Base-by-base conservation (phyloP, 2,888 invertebrate genomes). In the Dicranocentrus wangi region DNA sequence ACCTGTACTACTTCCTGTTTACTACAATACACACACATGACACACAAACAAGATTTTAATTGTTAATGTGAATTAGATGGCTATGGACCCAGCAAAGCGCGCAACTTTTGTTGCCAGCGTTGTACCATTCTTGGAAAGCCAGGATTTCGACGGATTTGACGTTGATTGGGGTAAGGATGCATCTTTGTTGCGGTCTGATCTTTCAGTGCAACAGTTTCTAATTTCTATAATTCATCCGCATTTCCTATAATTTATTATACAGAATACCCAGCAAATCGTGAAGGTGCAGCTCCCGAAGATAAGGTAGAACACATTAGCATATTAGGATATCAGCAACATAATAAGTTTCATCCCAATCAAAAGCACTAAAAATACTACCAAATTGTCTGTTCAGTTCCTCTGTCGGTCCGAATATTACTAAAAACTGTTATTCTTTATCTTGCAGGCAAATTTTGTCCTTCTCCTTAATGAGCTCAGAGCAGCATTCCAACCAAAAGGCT, bases 131-230 rank as follows among this genome's bases (percentile, higher is more conserved):
- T 85, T 93, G 0, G 87, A 88, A 47, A 89, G 89, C 1, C 89
- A 93, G 86, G 90, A 90, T 0, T 94, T 94, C 82, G 93, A 94
- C 86, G 94, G 94, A 0, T 89, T 94, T 0, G 93, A 94, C 87
- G 63, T 94, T 0, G 93, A 94, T 87, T 94, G 94, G 93, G 93
- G 51, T 70, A 55, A 19, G 23, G n/a, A 47, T 47, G 7, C 47
- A 47, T 15, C 2, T 47, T 47, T 47, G 5, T 10, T 47, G 15
- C 47, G n/a, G 13, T 32, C 32, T 32, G 10, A 19, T 28, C 19
- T 19, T 23, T 21, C 13, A 73, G 23, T 53, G 23, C 13, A 25
- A 53, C 3, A 66, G 10, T 19, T 28, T 19, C 39, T 42, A 19
- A 66, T n/a, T 21, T 43, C 19, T 21, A 66, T 7, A 51, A 7